Percentiles rank a stretch among this genome's conserved stretches.
Conservation (phyloP, 2,113 vertebrate species). For the Thomomys bottae region DNA sequence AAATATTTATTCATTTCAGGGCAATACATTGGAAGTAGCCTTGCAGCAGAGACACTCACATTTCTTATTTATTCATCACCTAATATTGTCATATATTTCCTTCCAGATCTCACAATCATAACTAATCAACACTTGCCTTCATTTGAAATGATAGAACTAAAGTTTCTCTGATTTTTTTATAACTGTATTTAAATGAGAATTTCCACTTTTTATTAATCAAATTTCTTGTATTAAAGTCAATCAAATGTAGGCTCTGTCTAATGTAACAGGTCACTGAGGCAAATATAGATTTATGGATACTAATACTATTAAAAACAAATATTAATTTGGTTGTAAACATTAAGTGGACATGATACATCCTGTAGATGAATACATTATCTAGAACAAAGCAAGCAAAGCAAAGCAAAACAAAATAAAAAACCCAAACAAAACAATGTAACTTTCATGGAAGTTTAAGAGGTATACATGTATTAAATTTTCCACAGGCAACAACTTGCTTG, state of each 20-base stretch:
- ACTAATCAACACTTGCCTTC: slow-evolving; percentile 40
- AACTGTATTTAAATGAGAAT: not conserved
- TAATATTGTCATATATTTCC: not conserved
- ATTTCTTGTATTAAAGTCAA: too few species aligned
- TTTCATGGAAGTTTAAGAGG: too few species aligned
- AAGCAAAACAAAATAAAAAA: too few species aligned
- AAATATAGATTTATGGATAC: too few species aligned
- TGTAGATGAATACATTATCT: not conserved
- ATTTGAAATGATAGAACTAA: slow-evolving; percentile 30
- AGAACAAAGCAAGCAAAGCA: not conserved
- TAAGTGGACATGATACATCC: not conserved
- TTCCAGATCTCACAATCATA: not conserved
- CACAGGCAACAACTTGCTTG: too few species aligned
- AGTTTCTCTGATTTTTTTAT: not conserved
- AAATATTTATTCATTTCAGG: slow-evolving; percentile 20
- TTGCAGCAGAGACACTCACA: slow-evolving; percentile 6
- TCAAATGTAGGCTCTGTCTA: not conserved
- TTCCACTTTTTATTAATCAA: not conserved
- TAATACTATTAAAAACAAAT: too few species aligned
- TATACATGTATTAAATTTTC: too few species aligned
- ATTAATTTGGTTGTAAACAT: not conserved
- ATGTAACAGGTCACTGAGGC: not conserved
- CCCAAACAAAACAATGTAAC: too few species aligned
- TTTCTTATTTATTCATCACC: slow-evolving; percentile 61
- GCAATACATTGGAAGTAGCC: not conserved